Percentiles rank a stretch among this genome's conserved stretches.
Evolutionary conservation across 2,888 invertebrate genomes (phyloP).

Genomic region (Pherbina coryleti): DNA sequence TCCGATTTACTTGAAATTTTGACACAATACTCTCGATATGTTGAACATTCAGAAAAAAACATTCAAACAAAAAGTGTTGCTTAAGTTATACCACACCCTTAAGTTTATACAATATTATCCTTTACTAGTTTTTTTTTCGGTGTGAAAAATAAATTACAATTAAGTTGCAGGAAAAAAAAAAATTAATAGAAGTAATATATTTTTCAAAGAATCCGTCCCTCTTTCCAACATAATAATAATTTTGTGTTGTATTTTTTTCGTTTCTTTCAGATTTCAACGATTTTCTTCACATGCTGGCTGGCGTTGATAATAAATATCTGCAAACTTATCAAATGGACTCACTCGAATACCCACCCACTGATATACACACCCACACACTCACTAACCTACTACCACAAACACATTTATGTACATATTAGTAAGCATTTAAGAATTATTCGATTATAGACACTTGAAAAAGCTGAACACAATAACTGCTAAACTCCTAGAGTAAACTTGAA

Average conservation of each 20-base stretch:
- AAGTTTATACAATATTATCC: too few relatives aligned
- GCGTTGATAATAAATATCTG: neutral
- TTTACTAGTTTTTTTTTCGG: too few relatives aligned
- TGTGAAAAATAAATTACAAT: too few relatives aligned
- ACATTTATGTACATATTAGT: constrained; percentile 11
- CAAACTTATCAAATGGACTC: neutral
- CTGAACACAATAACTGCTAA: constrained; percentile 14
- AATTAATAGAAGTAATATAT: too few relatives aligned
- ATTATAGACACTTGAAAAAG: neutral
- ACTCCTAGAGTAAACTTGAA: neutral
- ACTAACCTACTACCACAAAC: neutral
- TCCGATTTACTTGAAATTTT: too few relatives aligned
- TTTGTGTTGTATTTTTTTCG: neutral
- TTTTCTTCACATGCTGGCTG: neutral
- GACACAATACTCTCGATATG: too few relatives aligned
- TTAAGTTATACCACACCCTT: too few relatives aligned
- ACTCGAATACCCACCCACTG: neutral
- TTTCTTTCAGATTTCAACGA: constrained; percentile 1
- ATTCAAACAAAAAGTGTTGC: too few relatives aligned
- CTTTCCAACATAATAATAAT: too few relatives aligned
- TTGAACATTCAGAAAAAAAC: too few relatives aligned
- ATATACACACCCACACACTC: neutral
- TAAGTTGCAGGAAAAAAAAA: too few relatives aligned
- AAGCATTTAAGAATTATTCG: constrained; percentile 6
- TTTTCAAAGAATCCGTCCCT: too few relatives aligned